phyloP scores from a whole-genome alignment of 2,888 invertebrate species.

The Onchidella celtica region DNA sequence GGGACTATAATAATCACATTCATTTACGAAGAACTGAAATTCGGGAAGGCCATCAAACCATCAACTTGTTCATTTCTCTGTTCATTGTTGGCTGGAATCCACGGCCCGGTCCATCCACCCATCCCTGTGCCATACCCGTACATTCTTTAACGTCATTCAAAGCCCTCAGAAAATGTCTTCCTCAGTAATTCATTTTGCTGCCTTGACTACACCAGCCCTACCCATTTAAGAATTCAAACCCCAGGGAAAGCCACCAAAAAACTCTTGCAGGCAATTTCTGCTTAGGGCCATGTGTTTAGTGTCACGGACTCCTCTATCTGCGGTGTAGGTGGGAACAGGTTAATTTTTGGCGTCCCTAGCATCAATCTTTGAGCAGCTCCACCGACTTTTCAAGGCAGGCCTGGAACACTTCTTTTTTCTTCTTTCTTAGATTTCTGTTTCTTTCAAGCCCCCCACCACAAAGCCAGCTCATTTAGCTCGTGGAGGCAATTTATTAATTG shows the following conservation, averaged over 20 bases:
- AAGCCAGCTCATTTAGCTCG: no score
- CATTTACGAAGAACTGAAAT: no score
- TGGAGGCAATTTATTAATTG: no score
- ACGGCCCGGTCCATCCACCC: not conserved
- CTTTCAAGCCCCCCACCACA: no score
- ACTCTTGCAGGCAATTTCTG: slow-evolving; percentile 3
- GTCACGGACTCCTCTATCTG: not conserved
- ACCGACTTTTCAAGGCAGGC: no score
- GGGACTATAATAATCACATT: no score
- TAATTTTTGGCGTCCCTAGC: not conserved
- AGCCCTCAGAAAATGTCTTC: no score
- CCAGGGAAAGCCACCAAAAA: not conserved
- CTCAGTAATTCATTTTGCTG: no score
- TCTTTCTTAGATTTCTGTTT: no score
- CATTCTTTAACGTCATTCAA: not conserved
- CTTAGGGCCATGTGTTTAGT: slow-evolving; percentile 22
- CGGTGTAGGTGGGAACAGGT: slow-evolving; percentile 37
- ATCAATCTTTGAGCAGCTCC: not conserved
- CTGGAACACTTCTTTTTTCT: no score
- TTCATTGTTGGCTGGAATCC: not conserved
- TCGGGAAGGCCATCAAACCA: no score
- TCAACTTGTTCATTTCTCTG: not conserved
- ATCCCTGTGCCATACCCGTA: not conserved
- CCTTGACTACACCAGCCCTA: not conserved
- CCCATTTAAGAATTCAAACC: slow-evolving; percentile 27